Evolutionary conservation across 2,888 invertebrate genomes (phyloP), one percentile per base, ranked within the genome.

Genomic region (Polydrusus pterygomalis): DNA sequence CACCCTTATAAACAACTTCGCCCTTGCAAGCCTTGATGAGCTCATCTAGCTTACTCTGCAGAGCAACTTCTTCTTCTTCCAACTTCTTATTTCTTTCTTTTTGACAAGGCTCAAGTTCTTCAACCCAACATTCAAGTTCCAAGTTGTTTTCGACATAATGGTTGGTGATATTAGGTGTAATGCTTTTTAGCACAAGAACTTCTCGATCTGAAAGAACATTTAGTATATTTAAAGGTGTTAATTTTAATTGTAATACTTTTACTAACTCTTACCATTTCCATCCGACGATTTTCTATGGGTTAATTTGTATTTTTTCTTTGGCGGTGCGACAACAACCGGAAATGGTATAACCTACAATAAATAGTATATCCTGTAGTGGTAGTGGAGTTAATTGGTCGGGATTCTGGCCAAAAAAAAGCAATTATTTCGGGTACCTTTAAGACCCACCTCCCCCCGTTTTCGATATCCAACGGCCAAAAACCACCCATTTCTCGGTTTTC

Each of bases 61-160:
- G 90, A 74, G 91, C 92, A 82, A 91, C 90, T 81, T 93, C 92
- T 82, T 94, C 94, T 77, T 91, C 90, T 78, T 92, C 90, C 9
- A 91, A 90, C 85, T 90, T 91, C 85, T 90, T 90, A 79, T 91
- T 91, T 25, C 70, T 49, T 11, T 78, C 71, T 60, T 78, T 79
- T 30, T 82, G 82, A 8, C 80, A 79, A 67, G 92, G 90, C 0
- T 92, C 91, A 0, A 95, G 87, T 54, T 93, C 93, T 77, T 95
- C 95, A 45, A 92, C 91, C 90, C 91, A 92, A 83, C 92, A 93
- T 80, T 94, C 94, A 84, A 95, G 89, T 74, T 92, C 91, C 62
- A 93, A 86, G 0, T 90, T 82, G 75, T 85, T 85, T 67, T 86
- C 86, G 9, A 80, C 82, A 77, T 82, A 77, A n/a, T 81, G 80